Conservation (phyloP, 2,113 vertebrate genomes). For the Ptychochromis oligacanthus region DNA sequence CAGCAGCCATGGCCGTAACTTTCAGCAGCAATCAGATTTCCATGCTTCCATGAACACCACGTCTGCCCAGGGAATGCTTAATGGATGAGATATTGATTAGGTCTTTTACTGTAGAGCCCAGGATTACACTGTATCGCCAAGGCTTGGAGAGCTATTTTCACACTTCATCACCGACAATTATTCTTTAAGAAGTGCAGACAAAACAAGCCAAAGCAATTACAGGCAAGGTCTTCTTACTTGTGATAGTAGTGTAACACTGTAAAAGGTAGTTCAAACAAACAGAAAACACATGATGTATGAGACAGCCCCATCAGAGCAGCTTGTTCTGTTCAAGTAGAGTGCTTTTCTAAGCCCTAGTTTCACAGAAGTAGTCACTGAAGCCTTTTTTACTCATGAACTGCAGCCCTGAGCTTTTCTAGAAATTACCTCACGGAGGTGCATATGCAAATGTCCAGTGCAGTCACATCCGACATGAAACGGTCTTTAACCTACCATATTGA, state of each 20-base stretch:
- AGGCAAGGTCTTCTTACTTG: background rate
- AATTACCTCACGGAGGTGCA: background rate
- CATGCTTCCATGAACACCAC: background rate
- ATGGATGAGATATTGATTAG: slow-evolving; percentile 1
- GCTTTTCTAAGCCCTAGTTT: too few species aligned
- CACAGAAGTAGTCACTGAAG: too few species aligned
- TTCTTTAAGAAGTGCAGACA: background rate
- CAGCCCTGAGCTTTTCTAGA: too few species aligned
- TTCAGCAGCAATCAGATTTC: slow-evolving; percentile 14
- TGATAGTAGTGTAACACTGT: background rate
- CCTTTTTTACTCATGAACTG: too few species aligned
- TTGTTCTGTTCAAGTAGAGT: background rate
- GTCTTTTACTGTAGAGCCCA: background rate
- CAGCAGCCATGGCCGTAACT: background rate
- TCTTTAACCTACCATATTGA: too few species aligned
- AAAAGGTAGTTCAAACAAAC: background rate
- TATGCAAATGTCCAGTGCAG: background rate
- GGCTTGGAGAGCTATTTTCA: background rate
- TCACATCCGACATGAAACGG: too few species aligned
- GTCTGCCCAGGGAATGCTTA: slow-evolving; percentile 3
- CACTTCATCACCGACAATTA: background rate
- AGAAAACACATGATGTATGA: background rate
- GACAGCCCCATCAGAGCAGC: background rate
- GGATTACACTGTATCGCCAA: background rate
- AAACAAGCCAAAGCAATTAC: background rate